phyloP scores from a whole-genome alignment of 2,797 vertebrate genomes.

The Sitta carolinensis region DNA sequence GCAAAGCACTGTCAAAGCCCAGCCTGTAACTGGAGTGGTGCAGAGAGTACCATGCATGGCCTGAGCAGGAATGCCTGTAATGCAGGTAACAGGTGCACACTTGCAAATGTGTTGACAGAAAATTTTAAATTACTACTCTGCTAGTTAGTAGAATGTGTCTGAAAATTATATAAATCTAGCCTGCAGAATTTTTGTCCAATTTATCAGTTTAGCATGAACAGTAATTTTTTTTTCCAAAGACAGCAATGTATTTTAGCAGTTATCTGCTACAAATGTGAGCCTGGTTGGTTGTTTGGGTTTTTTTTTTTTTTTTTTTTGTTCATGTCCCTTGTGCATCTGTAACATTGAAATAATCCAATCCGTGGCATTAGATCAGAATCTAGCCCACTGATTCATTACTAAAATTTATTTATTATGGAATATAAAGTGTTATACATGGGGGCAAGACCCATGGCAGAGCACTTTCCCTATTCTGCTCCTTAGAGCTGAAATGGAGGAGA shows the following conservation, averaged over 20 bases:
- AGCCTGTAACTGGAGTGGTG: accelerated
- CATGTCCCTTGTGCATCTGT: background rate
- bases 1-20: background rate
- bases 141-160: background rate
- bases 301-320: background rate
- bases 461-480: background rate
- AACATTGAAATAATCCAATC: background rate
- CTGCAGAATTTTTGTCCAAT: background rate
- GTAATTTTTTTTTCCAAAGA: background rate
- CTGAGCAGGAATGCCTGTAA: background rate
- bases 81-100: accelerated
- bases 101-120: background rate
- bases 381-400: background rate
- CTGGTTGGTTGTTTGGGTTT: background rate
- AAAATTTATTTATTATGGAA: background rate
- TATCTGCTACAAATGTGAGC: background rate
- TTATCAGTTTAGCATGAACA: background rate
- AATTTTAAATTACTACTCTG: background rate
- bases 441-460: background rate
- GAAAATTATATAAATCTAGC: background rate
- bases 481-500: constrained; percentile 4
- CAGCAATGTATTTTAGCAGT: background rate
- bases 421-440: background rate
- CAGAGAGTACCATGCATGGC: accelerated
- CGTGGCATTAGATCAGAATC: background rate